phyloP scores from a whole-genome alignment of 2,797 vertebrate species.

The Echeneis naucrates region DNA sequence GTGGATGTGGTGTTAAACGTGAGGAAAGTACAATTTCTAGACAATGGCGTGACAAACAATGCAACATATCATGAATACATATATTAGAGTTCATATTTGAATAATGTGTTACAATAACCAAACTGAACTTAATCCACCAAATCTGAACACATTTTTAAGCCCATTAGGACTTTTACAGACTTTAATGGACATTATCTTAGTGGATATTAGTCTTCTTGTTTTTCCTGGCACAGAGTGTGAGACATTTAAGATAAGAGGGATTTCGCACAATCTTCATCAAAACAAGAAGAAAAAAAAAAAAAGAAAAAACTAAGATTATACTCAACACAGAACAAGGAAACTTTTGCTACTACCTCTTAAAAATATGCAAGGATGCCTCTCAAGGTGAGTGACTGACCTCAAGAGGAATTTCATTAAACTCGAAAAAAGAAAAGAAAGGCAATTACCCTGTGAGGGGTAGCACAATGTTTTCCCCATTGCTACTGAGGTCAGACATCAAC shows the following conservation, averaged over 20 bases:
- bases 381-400: conserved; percentile 62
- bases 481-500: conserved; percentile 62
- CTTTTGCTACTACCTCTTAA: conserved; percentile 47
- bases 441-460: conserved; percentile 58
- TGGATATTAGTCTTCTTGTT: conserved; percentile 2
- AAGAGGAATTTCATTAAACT: conserved; percentile 68
- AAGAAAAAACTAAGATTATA: conserved; percentile 32
- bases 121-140: not conserved
- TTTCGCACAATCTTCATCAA: conserved; percentile 16
- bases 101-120: not conserved
- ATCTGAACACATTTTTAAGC: conserved; percentile 8
- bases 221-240: not conserved
- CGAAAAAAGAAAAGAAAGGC: conserved; percentile 56
- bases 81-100: not conserved
- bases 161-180: too few relatives aligned
- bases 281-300: not conserved
- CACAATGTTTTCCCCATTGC: conserved; percentile 40
- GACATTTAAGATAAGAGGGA: conserved; percentile 5
- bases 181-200: not conserved
- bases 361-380: conserved; percentile 60
- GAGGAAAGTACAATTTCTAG: not conserved
- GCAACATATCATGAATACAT: conserved; percentile 3
- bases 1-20: not conserved
- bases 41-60: not conserved
- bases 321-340: conserved; percentile 47